These are phyloP conservation scores for Tuta absoluta DNA, from an alignment of 2,888 invertebrate species.

Conservation along the genomic window DNA sequence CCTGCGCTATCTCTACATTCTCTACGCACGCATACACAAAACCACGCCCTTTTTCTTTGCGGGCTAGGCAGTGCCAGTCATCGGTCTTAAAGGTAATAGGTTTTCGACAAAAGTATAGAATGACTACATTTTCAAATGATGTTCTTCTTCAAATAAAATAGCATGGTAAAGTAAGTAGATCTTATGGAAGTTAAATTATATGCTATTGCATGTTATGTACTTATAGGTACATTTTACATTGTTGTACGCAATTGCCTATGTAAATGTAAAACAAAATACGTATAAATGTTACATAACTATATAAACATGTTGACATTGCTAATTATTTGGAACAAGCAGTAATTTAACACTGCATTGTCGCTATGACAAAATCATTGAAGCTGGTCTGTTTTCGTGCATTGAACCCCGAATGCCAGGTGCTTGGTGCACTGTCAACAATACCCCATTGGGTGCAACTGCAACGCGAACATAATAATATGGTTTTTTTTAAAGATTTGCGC, in stretches of 20 bases:
- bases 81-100: too few species aligned
- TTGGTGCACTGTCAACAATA: slow-evolving; percentile 35
- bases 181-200: background rate
- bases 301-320: background rate
- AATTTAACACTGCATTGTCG: background rate
- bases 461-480: background rate
- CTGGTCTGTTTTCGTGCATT: slow-evolving; percentile 36
- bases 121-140: background rate
- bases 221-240: background rate
- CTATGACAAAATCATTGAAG: background rate
- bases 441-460: slow-evolving; percentile 17
- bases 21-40: too few species aligned
- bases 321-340: background rate
- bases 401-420: slow-evolving; percentile 41
- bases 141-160: background rate
- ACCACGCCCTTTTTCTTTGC: too few species aligned
- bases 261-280: too few species aligned
- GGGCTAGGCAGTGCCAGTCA: too few species aligned
- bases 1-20: too few species aligned
- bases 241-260: too few species aligned
- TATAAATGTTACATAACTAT: background rate
- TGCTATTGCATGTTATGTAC: background rate
- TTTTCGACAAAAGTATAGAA: background rate
- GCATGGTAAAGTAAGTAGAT: background rate
- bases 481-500: background rate